Percentiles rank a stretch among this genome's conserved stretches.
Evolutionary conservation across 2,888 invertebrate species (phyloP).

Genomic region (Scaptomyza parva): DNA sequence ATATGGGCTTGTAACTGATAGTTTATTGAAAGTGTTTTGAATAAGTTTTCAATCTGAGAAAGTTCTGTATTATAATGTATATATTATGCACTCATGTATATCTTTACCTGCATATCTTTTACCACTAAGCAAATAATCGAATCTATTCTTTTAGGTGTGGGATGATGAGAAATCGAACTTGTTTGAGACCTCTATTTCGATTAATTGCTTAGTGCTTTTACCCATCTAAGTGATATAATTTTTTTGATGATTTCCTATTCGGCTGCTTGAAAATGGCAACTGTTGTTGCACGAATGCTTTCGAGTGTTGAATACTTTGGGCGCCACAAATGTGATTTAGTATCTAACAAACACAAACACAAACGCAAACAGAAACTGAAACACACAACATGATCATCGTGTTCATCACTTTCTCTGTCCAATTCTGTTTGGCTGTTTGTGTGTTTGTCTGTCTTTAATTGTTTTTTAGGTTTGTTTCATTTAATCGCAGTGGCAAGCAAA

Average conservation of each 20-base stretch:
- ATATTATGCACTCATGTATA: background rate
- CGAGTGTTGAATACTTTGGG: constrained; percentile 19
- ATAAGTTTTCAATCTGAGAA: background rate
- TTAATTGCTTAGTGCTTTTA: no score
- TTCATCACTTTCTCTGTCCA: constrained; percentile 75
- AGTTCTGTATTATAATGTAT: background rate
- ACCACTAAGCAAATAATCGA: no score
- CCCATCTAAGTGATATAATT: no score
- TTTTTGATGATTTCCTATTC: constrained; percentile 33
- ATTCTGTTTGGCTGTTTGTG: constrained; percentile 55
- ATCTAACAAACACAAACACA: constrained; percentile 57
- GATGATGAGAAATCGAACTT: no score
- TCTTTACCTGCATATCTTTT: background rate
- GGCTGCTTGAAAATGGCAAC: constrained; percentile 40
- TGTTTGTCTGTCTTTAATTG: constrained; percentile 53
- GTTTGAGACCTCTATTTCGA: no score
- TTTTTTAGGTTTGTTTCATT: constrained; percentile 59
- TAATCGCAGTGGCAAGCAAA: constrained; percentile 49
- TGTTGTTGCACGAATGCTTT: constrained; percentile 19
- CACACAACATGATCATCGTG: constrained; percentile 53
- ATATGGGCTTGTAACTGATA: background rate
- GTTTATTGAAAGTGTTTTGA: background rate
- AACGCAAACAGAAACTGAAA: constrained; percentile 47
- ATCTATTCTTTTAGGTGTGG: no score
- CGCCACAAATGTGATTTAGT: constrained; percentile 51